Conservation (phyloP, 1,140 invertebrate species). For the Polypedilum pembai region DNA sequence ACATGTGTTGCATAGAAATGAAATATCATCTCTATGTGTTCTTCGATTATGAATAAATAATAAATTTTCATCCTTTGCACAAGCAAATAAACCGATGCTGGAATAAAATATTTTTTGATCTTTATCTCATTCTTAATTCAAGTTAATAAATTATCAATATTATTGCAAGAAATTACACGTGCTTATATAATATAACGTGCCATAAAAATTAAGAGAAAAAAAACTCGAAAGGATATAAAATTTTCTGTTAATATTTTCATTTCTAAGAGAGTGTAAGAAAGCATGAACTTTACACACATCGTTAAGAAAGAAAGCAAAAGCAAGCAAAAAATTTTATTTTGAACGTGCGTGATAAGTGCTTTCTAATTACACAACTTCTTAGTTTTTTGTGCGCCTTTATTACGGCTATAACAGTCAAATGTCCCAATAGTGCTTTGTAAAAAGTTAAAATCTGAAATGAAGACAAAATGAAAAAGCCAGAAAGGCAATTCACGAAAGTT, state of each 20-base stretch:
- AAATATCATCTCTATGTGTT: not conserved
- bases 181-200: not conserved
- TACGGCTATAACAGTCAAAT: too few relatives aligned
- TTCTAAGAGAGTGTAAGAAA: too few relatives aligned
- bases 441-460: too few relatives aligned
- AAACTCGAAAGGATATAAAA: not conserved
- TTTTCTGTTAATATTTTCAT: too few relatives aligned
- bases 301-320: too few relatives aligned
- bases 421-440: too few relatives aligned
- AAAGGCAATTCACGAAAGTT: too few relatives aligned
- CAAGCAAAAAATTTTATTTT: not conserved
- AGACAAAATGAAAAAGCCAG: too few relatives aligned
- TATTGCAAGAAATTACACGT: slow-evolving; percentile 2
- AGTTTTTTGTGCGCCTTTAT: not conserved
- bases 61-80: not conserved
- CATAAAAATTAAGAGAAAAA: not conserved
- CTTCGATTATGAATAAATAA: slow-evolving; percentile 18
- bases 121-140: not conserved
- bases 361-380: slow-evolving; percentile 7
- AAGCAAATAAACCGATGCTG: too few relatives aligned
- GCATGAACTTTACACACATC: too few relatives aligned
- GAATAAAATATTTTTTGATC: too few relatives aligned
- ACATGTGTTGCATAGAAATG: too few relatives aligned
- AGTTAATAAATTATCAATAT: not conserved
- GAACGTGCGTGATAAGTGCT: slow-evolving; percentile 5